Evolutionary conservation across 2,888 invertebrate species (phyloP), one percentile per base, ranked within the genome.

Genomic region (Drosophila fungiperda): DNA sequence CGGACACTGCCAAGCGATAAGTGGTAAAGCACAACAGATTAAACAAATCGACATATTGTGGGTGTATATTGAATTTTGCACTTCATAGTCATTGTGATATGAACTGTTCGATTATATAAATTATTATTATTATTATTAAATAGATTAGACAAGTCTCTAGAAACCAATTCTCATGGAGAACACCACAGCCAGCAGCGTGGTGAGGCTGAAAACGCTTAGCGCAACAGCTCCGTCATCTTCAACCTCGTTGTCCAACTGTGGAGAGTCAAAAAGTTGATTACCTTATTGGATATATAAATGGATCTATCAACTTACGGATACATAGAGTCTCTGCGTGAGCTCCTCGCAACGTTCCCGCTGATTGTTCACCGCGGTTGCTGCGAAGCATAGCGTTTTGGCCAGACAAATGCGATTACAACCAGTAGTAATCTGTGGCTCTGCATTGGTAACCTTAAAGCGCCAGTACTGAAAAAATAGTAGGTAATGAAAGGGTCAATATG

Each of bases 361-460:
- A 7, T 87, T 82, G 36, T 87, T 88, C 3, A 92, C 87, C 3
- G 91, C 88, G 36, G 80, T 85, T 3, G 90, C 87, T 23, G 92
- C 78, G 7, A 86, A 78, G 40, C 92, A 92, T 9, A 92, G 72
- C 0, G 90, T 74, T 0, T 76, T 62, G 3, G 83, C 80, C 42
- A 92, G 69, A 32, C 92, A 92, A 0, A 58, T 33, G 23, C 80
- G 72, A 78, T 84, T 83, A 61, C 92, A 92, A 3, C 92, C 92
- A 2, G n/a, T 63, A 5, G 69, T 67, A 1, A 92, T 7, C 20
- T 69, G 73, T 0, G 92, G 90, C 71, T 91, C 92, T 1, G 90
- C 91, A 8, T 82, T 78, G 54, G 92, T 91, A 0, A 84, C 76
- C 54, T 83, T 87, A 32, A 60, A 89, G 45, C 82, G 80, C 90